Evolutionary conservation across 1,140 invertebrate species (phyloP).

Genomic region (Trichonephila clavipes): DNA sequence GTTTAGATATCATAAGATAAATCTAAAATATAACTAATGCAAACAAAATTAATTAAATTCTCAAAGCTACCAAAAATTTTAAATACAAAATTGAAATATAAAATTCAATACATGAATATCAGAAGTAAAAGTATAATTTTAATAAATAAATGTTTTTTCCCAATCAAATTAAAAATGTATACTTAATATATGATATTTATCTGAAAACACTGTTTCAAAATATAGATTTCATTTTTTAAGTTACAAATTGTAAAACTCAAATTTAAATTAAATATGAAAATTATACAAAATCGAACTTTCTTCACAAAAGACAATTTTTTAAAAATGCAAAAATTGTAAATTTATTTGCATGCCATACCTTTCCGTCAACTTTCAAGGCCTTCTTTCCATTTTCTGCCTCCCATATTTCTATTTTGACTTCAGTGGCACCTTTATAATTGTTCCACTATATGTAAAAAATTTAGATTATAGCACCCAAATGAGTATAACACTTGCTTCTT

Average conservation of each 20-base stretch:
- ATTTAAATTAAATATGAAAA: too few relatives aligned
- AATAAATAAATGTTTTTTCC: neutral
- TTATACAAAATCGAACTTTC: neutral
- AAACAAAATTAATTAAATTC: too few relatives aligned
- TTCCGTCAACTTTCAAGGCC: constrained; percentile 42
- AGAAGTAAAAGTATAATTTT: neutral
- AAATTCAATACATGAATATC: neutral
- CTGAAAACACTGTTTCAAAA: too few relatives aligned
- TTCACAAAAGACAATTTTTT: neutral
- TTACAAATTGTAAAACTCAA: too few relatives aligned
- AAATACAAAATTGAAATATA: neutral
- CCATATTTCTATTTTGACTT: constrained; percentile 71
- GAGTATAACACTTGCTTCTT: too few relatives aligned
- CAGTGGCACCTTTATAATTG: constrained; percentile 55
- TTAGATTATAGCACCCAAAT: too few relatives aligned
- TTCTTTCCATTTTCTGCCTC: constrained; percentile 61
- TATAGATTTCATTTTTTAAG: too few relatives aligned
- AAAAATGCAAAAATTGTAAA: neutral
- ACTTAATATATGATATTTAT: too few relatives aligned
- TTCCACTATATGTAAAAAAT: constrained; percentile 49
- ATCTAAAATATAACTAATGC: too few relatives aligned
- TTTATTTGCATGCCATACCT: constrained; percentile 25
- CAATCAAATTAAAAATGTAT: neutral
- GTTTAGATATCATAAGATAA: too few relatives aligned
- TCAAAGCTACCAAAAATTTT: too few relatives aligned